Evolutionary conservation across 2,888 invertebrate species (phyloP), one percentile per base, ranked within the genome.

Genomic region (Sinopyrophorus schimmeli): DNA sequence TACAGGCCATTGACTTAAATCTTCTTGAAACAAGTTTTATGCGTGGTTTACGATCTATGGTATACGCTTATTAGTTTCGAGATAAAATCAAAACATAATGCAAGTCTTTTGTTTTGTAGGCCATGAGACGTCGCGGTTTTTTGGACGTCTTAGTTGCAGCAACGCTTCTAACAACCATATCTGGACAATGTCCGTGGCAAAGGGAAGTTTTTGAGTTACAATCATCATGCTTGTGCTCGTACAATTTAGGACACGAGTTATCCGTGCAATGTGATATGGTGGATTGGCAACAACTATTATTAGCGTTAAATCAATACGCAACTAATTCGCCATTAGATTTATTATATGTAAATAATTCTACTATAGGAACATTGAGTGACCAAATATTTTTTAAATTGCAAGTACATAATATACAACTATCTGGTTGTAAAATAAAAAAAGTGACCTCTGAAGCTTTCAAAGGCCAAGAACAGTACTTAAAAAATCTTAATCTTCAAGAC

Each of bases 231-330:
- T 82, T 92, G 50, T 94, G 94, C 74, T 91, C 92, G 53, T 86
- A 87, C 72, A 92, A 92, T 70, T 77, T 90, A 53, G 90, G 88
- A 27, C 82, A 84, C 61, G 91, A 92, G 70, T 77, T 93, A 7
- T 91, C 91, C 18, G 87, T 93, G 55, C 92, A 93, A 74, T 93
- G 92, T 74, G 91, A 92, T 74, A 87, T 89, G 80, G 91, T 92
- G 48, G 86, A 91, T 65, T 91, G 89, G 71, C 74, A 80, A 30
- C 78, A 81, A 56, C 77, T 94, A n/a, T 70, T 92, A 60, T 75
- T 81, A 44, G 86, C 89, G 16, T 76, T 89, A 70, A 82, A 87
- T 67, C 80, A 81, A 61, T 82, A 84, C 75, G 81, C 86, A 12
- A 77, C 79, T 54, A 77, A 79, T 58, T 82, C 82, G 41, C 79